Base-by-base conservation (phyloP, 2,797 vertebrate species). In the Enoplosus armatus region DNA sequence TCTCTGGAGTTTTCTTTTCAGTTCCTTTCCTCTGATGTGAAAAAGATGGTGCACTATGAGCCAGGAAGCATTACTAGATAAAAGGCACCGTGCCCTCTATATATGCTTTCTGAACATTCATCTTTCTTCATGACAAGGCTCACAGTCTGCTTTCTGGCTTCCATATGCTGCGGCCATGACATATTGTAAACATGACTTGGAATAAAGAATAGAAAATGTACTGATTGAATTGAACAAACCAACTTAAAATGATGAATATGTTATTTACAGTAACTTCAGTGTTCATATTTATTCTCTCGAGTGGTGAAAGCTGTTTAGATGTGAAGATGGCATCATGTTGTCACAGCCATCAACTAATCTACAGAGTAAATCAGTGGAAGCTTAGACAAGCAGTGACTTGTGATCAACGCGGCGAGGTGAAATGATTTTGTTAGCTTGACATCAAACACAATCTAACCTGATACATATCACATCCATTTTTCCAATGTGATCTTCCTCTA, bases 1-100 rank as follows among this genome's bases (percentile, higher is more conserved):
- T 94, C 93, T 94, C 87, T 68, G 73, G 91, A 93, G 91, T 89
- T 93, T 90, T 91, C 92, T 81, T 82, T 87, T 92, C 88, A 82
- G 84, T 79, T 88, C 83, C 79, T 75, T 63, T 90, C 87, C 82
- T 90, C 87, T 93, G 91, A 93, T 91, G 83, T 93, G 77, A 86
- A 87, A 88, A 88, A 77, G 75, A 90, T 75, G 77, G 55, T 60
- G 76, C 81, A 72, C 81, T 80, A 82, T 84, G 79, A 89, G 84
- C 85, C 80, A 87, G 85, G 85, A 89, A 88, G 86, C 82, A 85
- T 86, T 87, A 87, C 72, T 48, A 93, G 86, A 94, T 93, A 90
- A 94, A 94, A 94, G 90, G 72, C 78, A 73, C 67, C 1, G 58
- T 87, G 79, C 83, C 83, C 84, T 89, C 81, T 72, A 79, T 90